Conservation (phyloP, 2,113 vertebrate species). For the Microtus pennsylvanicus region DNA sequence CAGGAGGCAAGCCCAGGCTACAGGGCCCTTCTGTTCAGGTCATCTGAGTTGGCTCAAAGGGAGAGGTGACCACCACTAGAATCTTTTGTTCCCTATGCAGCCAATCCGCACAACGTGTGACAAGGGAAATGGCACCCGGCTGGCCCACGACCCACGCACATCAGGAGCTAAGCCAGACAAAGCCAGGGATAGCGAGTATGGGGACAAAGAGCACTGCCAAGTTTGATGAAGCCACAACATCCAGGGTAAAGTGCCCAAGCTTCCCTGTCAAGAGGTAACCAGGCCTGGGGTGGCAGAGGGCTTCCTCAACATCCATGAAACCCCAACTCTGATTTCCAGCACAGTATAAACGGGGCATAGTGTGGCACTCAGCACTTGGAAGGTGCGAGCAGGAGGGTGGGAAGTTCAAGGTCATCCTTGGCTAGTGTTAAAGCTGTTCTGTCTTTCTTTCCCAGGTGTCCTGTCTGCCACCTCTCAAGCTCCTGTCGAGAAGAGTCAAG, state of each 20-base stretch:
- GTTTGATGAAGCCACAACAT: slow-evolving; percentile 55
- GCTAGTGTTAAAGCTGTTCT: not conserved
- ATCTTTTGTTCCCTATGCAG: slow-evolving; percentile 74
- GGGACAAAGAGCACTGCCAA: not conserved
- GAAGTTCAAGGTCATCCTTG: not conserved
- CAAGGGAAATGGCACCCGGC: slow-evolving; percentile 82
- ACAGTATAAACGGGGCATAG: not conserved
- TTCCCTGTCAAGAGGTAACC: slow-evolving; percentile 20
- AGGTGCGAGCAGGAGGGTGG: not conserved
- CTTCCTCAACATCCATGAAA: not conserved
- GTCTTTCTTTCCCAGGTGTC: slow-evolving; percentile 58
- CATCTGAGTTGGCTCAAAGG: not conserved
- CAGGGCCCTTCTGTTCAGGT: not conserved
- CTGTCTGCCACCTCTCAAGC: slow-evolving; percentile 34
- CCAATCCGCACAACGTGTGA: slow-evolving; percentile 83
- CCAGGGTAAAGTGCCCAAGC: slow-evolving; percentile 70
- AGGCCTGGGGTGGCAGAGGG: not conserved
- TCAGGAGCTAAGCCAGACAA: slow-evolving; percentile 3
- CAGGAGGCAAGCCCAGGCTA: not conserved
- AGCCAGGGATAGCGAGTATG: slow-evolving; percentile 45
- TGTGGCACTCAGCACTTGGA: not conserved
- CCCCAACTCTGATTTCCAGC: not conserved
- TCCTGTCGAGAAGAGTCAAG: not conserved
- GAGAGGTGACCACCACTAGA: not conserved
- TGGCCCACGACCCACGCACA: slow-evolving; percentile 70